Evolutionary conservation across 2,888 invertebrate genomes (phyloP).

Genomic region (Tenthredo notha): DNA sequence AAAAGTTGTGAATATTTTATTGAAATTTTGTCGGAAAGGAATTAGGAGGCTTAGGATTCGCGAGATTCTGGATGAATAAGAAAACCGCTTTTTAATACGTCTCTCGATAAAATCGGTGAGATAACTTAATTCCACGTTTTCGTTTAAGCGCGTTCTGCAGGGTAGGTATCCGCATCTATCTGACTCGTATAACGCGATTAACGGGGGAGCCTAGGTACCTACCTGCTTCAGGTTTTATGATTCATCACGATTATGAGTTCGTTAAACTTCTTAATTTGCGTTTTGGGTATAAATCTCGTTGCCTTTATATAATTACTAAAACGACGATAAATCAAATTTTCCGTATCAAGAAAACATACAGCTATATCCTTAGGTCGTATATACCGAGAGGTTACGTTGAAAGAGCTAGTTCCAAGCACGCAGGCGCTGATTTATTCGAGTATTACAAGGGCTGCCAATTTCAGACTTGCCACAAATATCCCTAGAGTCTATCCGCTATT

Average conservation of each 20-base stretch:
- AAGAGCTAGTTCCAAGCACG: too few relatives aligned
- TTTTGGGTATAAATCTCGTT: background rate
- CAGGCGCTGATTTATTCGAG: too few relatives aligned
- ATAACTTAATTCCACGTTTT: slow-evolving; percentile 34
- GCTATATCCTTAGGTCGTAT: background rate
- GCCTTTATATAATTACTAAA: background rate
- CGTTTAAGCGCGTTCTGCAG: background rate
- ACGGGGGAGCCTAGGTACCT: slow-evolving; percentile 3
- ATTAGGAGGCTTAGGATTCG: background rate
- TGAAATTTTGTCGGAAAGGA: background rate
- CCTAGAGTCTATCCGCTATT: too few relatives aligned
- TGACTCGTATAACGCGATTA: slow-evolving; percentile 18
- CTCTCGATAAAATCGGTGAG: background rate
- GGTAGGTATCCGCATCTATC: background rate
- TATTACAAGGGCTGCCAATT: too few relatives aligned
- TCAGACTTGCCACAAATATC: too few relatives aligned
- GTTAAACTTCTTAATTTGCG: slow-evolving; percentile 22
- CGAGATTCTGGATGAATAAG: background rate
- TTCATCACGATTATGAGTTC: slow-evolving; percentile 41
- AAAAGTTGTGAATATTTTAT: background rate
- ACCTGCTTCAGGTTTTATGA: slow-evolving; percentile 24
- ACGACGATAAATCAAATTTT: slow-evolving; percentile 10
- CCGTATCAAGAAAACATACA: background rate
- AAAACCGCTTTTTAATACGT: background rate
- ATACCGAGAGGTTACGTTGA: too few relatives aligned